A percentile compares a stretch with the other conserved stretches of the same genome.
Evolutionary conservation across 2,888 invertebrate genomes (phyloP).

Genomic region (Portevinia maculata): DNA sequence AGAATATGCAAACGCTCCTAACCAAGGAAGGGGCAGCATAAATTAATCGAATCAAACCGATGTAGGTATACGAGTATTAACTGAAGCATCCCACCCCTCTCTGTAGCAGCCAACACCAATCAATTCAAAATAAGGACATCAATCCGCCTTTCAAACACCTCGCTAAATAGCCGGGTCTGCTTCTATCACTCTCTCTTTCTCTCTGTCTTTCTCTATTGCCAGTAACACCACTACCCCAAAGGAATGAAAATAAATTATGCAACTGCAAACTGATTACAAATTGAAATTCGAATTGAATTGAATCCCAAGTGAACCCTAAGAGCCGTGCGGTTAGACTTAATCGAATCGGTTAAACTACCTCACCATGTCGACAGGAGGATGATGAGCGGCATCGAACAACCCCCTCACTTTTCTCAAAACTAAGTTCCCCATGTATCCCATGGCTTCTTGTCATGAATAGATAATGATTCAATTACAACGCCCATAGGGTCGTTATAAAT

Average conservation of each 20-base stretch:
- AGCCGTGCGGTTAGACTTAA: slow-evolving; percentile 72
- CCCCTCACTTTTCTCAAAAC: slow-evolving; percentile 63
- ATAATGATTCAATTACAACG: slow-evolving; percentile 74
- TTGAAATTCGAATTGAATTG: slow-evolving; percentile 74
- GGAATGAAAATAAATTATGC: slow-evolving; percentile 71
- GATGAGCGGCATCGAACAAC: slow-evolving; percentile 19
- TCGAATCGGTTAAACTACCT: slow-evolving; percentile 73
- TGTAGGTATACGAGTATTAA: slow-evolving; percentile 66
- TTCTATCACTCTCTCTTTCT: slow-evolving; percentile 15
- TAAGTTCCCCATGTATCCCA: slow-evolving; percentile 52
- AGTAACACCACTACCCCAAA: slow-evolving; percentile 5
- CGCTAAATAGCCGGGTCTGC: slow-evolving; percentile 62
- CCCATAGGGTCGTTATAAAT: slow-evolving; percentile 75
- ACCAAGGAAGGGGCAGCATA: slow-evolving; percentile 60
- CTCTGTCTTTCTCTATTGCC: slow-evolving; percentile 6
- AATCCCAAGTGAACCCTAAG: slow-evolving; percentile 74
- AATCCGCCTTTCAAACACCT: slow-evolving; percentile 69
- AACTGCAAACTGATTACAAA: slow-evolving; percentile 74
- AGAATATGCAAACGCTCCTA: slow-evolving; percentile 35
- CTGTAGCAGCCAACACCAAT: slow-evolving; percentile 52
- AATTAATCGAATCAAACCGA: slow-evolving; percentile 69
- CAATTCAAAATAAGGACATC: slow-evolving; percentile 64
- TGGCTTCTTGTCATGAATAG: slow-evolving; percentile 71
- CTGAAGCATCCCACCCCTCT: slow-evolving; percentile 22
- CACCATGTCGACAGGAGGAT: slow-evolving; percentile 33